These are phyloP conservation scores for Drosophila mayri DNA, from an alignment of 1,140 invertebrate genomes.

Conservation along the genomic window DNA sequence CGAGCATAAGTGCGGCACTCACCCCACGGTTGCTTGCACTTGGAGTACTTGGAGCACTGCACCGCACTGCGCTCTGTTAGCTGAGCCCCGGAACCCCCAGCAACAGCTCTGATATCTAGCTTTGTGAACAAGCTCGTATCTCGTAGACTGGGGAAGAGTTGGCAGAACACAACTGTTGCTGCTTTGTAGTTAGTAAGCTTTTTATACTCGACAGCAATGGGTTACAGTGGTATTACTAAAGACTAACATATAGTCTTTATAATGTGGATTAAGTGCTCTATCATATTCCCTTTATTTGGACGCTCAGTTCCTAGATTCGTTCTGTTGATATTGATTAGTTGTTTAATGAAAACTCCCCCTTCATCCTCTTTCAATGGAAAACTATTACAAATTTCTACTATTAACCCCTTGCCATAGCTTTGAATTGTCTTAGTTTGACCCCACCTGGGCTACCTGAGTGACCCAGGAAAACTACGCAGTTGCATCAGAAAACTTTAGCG, in stretches of 20 bases:
- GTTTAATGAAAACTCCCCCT: background rate
- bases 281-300: background rate
- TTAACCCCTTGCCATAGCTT: slow-evolving; percentile 17
- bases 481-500: slow-evolving; percentile 48
- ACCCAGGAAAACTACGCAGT: slow-evolving; percentile 26
- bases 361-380: slow-evolving; percentile 3
- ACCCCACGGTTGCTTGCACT: slow-evolving; percentile 63
- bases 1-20: slow-evolving; percentile 52
- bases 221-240: background rate
- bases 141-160: background rate
- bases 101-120: slow-evolving; percentile 1
- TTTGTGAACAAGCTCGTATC: slow-evolving; percentile 2
- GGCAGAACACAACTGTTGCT: slow-evolving; percentile 64
- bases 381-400: slow-evolving; percentile 5
- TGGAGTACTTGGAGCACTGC: slow-evolving; percentile 27
- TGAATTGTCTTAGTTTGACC: background rate
- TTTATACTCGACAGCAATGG: background rate
- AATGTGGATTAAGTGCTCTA: background rate
- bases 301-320: background rate
- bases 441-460: background rate
- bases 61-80: slow-evolving; percentile 37
- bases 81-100: slow-evolving; percentile 20
- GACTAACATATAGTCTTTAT: background rate
- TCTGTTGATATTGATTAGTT: background rate
- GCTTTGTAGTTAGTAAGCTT: slow-evolving; percentile 44